Conservation (phyloP, 2,888 invertebrate genomes). For the Spilosoma lubricipeda region DNA sequence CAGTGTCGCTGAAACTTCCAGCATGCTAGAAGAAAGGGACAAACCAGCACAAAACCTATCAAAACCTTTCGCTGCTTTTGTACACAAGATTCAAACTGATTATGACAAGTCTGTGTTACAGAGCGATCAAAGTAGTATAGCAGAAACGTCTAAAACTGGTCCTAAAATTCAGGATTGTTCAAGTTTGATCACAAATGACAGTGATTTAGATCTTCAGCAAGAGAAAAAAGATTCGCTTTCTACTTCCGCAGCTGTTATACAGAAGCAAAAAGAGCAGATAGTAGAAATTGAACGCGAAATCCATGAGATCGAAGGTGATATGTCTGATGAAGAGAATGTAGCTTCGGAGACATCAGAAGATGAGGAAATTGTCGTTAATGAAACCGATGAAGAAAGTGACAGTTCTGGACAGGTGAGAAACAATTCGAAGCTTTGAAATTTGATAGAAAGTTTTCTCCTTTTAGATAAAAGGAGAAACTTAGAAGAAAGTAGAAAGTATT, state of each 20-base stretch:
- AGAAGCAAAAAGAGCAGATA: conserved; percentile 75
- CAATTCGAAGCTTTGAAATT: not conserved
- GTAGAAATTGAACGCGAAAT: conserved; percentile 81
- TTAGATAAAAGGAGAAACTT: too few relatives aligned
- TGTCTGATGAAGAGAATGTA: conserved; percentile 63
- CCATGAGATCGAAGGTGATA: conserved; percentile 76
- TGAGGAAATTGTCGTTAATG: conserved; percentile 38
- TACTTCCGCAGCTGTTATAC: conserved; percentile 62
- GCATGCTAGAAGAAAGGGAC: conserved; percentile 49
- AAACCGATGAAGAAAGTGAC: conserved; percentile 41
- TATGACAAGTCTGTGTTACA: conserved; percentile 69
- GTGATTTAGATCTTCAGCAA: conserved; percentile 67
- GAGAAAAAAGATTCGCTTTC: conserved; percentile 49
- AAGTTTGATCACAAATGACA: conserved; percentile 78
- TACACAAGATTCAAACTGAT: conserved; percentile 63
- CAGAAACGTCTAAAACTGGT: conserved; percentile 50
- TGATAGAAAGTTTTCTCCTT: not conserved
- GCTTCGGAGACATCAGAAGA: conserved; percentile 42
- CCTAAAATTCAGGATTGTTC: conserved; percentile 58
- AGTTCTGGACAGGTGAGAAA: conserved; percentile 34
- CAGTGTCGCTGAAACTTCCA: conserved; percentile 59
- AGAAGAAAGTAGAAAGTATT: too few relatives aligned
- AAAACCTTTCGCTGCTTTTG: conserved; percentile 55
- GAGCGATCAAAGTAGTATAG: conserved; percentile 66
- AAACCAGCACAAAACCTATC: conserved; percentile 45